Conservation (phyloP, 2,888 invertebrate species). For the Ophonus ardosiacus region DNA sequence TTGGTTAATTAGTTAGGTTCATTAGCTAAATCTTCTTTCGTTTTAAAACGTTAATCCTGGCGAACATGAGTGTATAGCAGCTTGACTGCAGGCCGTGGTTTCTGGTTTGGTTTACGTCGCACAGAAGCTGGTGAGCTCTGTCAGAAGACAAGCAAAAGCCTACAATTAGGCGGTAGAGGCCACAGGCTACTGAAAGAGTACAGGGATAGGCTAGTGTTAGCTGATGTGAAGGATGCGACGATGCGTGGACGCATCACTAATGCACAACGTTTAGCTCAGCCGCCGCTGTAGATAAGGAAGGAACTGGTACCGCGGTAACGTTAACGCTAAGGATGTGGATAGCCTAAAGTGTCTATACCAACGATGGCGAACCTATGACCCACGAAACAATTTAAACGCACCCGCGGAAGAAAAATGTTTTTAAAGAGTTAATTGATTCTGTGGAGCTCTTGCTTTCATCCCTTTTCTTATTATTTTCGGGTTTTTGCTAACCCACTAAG, state of each 20-base stretch:
- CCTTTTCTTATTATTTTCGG: no score
- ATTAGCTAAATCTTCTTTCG: constrained; percentile 9
- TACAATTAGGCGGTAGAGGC: constrained; percentile 30
- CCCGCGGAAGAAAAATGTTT: no score
- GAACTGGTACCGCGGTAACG: background rate
- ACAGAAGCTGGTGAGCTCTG: constrained; percentile 22
- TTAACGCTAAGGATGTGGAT: no score
- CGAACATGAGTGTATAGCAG: background rate
- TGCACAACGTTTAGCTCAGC: constrained; percentile 53
- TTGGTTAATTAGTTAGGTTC: constrained; percentile 8
- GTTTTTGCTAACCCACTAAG: no score
- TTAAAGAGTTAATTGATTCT: no score
- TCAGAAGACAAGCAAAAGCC: constrained; percentile 40
- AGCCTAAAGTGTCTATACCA: no score
- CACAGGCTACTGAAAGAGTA: background rate
- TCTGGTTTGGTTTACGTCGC: background rate
- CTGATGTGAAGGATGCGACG: constrained; percentile 67
- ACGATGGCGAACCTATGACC: no score
- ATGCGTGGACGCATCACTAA: constrained; percentile 66
- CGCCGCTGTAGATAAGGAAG: constrained; percentile 35
- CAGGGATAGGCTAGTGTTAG: background rate
- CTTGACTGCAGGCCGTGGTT: background rate
- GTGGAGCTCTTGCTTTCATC: no score
- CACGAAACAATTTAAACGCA: no score
- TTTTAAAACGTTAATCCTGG: background rate